These are phyloP conservation scores for Cephalopholis sonnerati DNA, from an alignment of 2,113 vertebrate genomes.

Conservation along the genomic window DNA sequence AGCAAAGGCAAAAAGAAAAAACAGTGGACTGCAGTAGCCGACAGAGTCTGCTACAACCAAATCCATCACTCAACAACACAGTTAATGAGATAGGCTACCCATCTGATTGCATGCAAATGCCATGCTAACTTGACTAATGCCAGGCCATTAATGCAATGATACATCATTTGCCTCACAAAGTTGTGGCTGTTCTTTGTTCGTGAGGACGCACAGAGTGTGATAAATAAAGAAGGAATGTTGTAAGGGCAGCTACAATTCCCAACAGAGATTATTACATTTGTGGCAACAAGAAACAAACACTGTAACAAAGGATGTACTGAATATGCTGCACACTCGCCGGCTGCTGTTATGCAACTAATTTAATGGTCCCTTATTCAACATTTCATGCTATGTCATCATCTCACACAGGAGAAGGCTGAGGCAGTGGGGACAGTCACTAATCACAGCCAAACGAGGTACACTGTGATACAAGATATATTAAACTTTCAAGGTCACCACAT, in stretches of 20 bases:
- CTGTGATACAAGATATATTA: background rate
- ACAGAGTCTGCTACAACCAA: constrained; percentile 37
- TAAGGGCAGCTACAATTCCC: constrained; percentile 3
- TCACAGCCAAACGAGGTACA: background rate
- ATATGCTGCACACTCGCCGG: background rate
- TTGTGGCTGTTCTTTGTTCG: background rate
- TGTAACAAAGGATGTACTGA: constrained; percentile 21
- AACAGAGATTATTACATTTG: background rate
- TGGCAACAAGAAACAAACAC: background rate
- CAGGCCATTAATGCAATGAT: background rate
- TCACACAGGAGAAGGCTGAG: background rate
- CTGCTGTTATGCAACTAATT: background rate
- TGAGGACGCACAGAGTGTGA: background rate
- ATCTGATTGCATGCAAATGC: constrained; percentile 41
- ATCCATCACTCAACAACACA: constrained; percentile 30
- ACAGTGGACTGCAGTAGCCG: constrained; percentile 29
- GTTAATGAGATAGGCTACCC: constrained; percentile 23
- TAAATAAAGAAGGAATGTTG: background rate
- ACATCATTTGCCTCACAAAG: background rate
- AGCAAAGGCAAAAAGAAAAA: constrained; percentile 21
- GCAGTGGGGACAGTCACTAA: background rate
- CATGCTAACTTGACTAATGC: background rate
- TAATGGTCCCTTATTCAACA: background rate
- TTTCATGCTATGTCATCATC: constrained; percentile 72
- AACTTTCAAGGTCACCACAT: constrained; percentile 14